Evolutionary conservation across 2,888 invertebrate genomes (phyloP), one percentile per base, ranked within the genome.

Genomic region (Eupithecia insigniata): DNA sequence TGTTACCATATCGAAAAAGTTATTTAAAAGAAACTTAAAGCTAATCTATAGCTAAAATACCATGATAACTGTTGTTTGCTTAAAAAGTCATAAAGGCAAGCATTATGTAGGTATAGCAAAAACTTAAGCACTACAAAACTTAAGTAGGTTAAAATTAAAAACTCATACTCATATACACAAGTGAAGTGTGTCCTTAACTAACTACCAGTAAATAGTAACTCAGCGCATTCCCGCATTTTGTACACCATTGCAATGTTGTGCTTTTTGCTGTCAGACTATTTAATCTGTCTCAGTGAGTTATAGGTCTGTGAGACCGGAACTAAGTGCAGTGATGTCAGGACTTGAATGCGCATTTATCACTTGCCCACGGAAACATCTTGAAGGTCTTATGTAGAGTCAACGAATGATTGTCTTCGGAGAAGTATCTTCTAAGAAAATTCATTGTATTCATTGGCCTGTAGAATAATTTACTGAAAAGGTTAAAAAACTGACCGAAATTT

Each of bases 221-320:
- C 36, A 68, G 69, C 51, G 66, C 22, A 69, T 55, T 68, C 70
- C 68, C 51, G 73, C 68, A 68, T 70, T 74, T 58, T 66, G 62
- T 66, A 66, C 58, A 32, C 16, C 65, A 74, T 71, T 74, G 74
- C 71, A 74, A 69, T 71, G 69, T 66, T 69, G 62, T 66, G 66
- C 66, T 74, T 74, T 71, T 71, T 74, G 69, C 69, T 66, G 74
- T 74, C 71, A 65, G 69, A 73, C 71, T 71, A 71, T 71, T 74
- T 74, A 74, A 74, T 74, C 74, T 74, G 71, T 71, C 73, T 68
- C 73, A 3, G 74, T 68, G 51, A 74, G 67, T 73, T 71, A 74
- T 74, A 71, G 74, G 70, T 70, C 30, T 73, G 65, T 70, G 67
- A 64, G 69, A 51, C 64, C 70, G 34, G 55, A 55, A 43, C 64